Evolutionary conservation across 1,140 invertebrate species (phyloP).

Genomic region (Halictus rubicundus): DNA sequence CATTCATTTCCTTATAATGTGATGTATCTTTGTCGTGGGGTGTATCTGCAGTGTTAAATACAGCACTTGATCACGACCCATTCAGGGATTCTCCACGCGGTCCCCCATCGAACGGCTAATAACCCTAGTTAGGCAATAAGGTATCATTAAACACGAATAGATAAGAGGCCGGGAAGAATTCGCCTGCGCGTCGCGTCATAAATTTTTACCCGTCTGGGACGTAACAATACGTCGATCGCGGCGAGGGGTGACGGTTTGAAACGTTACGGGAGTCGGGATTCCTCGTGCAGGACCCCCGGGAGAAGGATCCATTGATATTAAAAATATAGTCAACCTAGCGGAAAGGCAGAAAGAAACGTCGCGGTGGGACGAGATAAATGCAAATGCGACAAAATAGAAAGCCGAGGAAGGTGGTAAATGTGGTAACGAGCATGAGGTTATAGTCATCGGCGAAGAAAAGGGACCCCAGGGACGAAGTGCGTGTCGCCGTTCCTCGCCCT

Average conservation of each 20-base stretch:
- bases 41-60: background rate
- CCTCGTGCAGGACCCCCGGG: background rate
- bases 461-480: conserved; percentile 56
- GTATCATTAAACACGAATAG: conserved; percentile 1
- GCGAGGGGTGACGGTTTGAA: background rate
- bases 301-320: conserved; percentile 36
- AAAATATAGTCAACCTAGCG: conserved; percentile 40
- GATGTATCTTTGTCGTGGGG: too few species aligned
- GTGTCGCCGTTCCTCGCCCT: conserved; percentile 59
- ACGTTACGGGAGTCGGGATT: background rate
- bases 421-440: conserved; percentile 62
- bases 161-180: background rate
- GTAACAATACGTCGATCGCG: background rate
- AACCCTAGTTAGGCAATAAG: background rate
- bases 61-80: background rate
- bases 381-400: conserved; percentile 55
- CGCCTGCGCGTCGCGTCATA: background rate
- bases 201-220: conserved; percentile 31
- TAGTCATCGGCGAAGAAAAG: conserved; percentile 51
- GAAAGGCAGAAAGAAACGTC: conserved; percentile 5
- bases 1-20: too few species aligned
- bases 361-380: conserved; percentile 58
- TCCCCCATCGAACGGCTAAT: background rate
- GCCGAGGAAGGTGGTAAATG: conserved; percentile 51
- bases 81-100: background rate